These are phyloP conservation scores for Punctoribates punctum DNA, from an alignment of 2,888 invertebrate genomes.

Conservation along the genomic window DNA sequence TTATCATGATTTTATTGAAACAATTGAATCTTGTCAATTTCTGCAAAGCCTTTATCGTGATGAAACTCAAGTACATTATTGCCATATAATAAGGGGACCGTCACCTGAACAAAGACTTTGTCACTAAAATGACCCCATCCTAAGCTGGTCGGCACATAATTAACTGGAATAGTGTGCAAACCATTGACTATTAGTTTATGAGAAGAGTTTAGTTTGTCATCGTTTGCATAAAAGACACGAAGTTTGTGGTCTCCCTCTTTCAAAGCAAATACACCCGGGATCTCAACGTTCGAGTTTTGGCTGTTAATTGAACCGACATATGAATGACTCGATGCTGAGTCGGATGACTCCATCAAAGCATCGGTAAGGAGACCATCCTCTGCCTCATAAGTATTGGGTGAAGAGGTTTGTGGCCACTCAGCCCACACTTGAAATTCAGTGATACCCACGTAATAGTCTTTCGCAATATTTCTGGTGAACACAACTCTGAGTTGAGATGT, in stretches of 20 bases:
- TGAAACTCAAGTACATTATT: too few species aligned
- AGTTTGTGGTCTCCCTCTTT: neutral
- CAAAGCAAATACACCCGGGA: neutral
- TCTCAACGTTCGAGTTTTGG: neutral
- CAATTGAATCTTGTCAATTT: too few species aligned
- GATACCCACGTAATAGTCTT: conserved; percentile 21
- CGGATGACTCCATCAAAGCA: neutral
- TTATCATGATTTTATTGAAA: too few species aligned
- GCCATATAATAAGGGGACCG: too few species aligned
- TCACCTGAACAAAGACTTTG: too few species aligned
- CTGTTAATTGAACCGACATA: neutral
- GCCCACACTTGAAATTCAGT: conserved; percentile 14
- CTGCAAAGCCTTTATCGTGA: too few species aligned
- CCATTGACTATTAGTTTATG: too few species aligned
- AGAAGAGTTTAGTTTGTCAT: too few species aligned
- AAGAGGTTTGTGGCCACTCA: conserved; percentile 6
- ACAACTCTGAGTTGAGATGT: conserved; percentile 9
- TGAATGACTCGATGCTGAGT: conserved; percentile 4
- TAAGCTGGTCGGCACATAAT: too few species aligned
- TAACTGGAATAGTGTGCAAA: too few species aligned
- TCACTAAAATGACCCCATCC: too few species aligned
- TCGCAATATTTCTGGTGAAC: neutral
- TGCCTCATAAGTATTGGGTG: conserved; percentile 11
- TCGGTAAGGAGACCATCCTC: neutral
- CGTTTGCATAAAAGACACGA: too few species aligned